Evolutionary conservation across 1,140 invertebrate genomes (phyloP), one percentile per base, ranked within the genome.

Genomic region (Cyrtorhinus lividipennis): DNA sequence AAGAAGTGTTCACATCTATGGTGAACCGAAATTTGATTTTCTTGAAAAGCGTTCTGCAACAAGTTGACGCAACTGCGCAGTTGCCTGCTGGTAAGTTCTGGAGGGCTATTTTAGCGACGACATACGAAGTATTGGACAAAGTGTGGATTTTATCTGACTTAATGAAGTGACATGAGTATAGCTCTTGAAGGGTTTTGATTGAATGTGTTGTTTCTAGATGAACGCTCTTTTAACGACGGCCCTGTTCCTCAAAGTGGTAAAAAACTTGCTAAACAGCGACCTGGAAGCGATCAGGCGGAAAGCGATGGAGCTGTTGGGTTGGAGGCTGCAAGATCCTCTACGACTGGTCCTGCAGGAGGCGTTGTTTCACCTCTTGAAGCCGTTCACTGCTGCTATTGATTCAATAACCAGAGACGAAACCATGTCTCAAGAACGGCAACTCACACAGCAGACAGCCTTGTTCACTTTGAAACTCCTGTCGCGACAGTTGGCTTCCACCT

Each of bases 301-400:
- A 72, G 82, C 87, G 0, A 79, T 95, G 73, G 91, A 95, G 68
- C 71, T 96, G 23, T 72, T 95, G 0, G 92, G 90, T 67, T 78
- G 78, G 18, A 87, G 91, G 72, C 73, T 95, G 2, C 81, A 85
- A 53, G 79, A 83, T 48, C 74, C 15, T 71, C 78, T n/a, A 72
- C 78, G 18, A 71, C 75, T 44, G 59, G 70, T 63, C 24, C 70
- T 74, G 64, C 61, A 72, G 12, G 25, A 68, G 1, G 68, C 81
- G 57, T 69, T 88, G 15, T 76, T 79, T 13, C 72, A 75, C 0
- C 69, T 89, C 3, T 74, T 88, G 0, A 73, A 79, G 0, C 76
- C 81, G 0, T 69, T 94, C 22, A 30, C n/a, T 53, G 15, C 58
- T 2, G 27, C 22, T 15, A 69, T 86, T 2, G 71, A 76, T 1